Conservation (phyloP, 2,797 vertebrate genomes). For the Tolypeutes matacus region DNA sequence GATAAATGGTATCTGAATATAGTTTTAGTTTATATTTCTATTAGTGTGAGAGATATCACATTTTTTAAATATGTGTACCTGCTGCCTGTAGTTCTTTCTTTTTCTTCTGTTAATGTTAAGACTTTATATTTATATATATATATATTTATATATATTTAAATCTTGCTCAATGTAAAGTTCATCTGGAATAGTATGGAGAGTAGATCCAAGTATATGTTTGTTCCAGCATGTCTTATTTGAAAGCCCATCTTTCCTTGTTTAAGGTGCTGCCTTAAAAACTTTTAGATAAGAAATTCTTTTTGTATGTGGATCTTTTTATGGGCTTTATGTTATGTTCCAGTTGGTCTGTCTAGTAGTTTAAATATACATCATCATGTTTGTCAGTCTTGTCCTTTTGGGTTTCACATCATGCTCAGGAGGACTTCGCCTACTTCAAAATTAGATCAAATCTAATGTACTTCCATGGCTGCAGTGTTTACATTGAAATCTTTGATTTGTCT, state of each 20-base stretch:
- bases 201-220: background rate
- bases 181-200: background rate
- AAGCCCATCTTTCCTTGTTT: background rate
- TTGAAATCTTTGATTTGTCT: background rate
- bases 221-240: background rate
- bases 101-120: background rate
- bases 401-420: fast-evolving
- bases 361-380: background rate
- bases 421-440: background rate
- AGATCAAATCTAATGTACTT: background rate
- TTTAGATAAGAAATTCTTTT: background rate
- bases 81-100: background rate
- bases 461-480: background rate
- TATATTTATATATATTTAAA: background rate
- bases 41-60: background rate
- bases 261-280: background rate
- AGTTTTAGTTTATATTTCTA: background rate
- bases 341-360: background rate
- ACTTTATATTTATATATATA: background rate
- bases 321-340: background rate
- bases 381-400: background rate
- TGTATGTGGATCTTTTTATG: background rate
- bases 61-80: background rate
- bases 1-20: background rate
- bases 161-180: background rate